Percentiles rank a stretch among this genome's conserved stretches.
Conservation (phyloP, 2,797 vertebrate genomes). For the Eulemur rubriventer region DNA sequence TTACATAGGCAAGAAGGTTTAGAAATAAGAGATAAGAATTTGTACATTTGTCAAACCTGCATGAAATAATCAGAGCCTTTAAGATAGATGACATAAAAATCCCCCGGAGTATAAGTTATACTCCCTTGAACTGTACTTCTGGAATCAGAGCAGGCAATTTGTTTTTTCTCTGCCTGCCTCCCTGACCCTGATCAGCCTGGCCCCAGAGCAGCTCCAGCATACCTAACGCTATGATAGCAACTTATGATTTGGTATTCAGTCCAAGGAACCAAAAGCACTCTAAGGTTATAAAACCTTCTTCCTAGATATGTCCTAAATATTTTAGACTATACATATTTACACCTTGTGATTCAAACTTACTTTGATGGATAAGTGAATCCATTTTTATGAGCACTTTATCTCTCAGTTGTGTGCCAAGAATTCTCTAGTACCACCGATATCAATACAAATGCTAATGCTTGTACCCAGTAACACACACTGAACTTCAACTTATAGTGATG, state of each 20-base stretch:
- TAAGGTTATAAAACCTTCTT: slow-evolving; percentile 32
- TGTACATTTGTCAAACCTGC: not conserved
- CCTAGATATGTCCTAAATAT: slow-evolving; percentile 50
- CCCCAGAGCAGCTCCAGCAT: not conserved
- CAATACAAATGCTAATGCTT: slow-evolving; percentile 22
- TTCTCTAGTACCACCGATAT: not conserved
- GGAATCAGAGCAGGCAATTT: not conserved
- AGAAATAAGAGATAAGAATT: not conserved
- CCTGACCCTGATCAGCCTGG: not conserved
- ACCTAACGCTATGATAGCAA: not conserved
- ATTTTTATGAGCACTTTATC: slow-evolving; percentile 64
- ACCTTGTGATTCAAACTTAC: slow-evolving; percentile 49
- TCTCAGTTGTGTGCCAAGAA: slow-evolving; percentile 53
- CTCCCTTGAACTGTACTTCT: not conserved
- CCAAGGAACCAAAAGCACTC: not conserved
- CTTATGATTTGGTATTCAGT: slow-evolving; percentile 39
- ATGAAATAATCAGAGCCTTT: not conserved
- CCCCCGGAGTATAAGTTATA: not conserved
- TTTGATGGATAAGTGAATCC: slow-evolving; percentile 64
- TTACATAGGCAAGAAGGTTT: not conserved
- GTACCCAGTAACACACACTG: not conserved
- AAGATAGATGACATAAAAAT: not conserved
- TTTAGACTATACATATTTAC: slow-evolving; percentile 68
- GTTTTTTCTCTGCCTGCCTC: not conserved
- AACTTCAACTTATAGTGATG: not conserved